Evolutionary conservation across 2,888 invertebrate genomes (phyloP), one percentile per base, ranked within the genome.

Genomic region (Ophion slaviceki): DNA sequence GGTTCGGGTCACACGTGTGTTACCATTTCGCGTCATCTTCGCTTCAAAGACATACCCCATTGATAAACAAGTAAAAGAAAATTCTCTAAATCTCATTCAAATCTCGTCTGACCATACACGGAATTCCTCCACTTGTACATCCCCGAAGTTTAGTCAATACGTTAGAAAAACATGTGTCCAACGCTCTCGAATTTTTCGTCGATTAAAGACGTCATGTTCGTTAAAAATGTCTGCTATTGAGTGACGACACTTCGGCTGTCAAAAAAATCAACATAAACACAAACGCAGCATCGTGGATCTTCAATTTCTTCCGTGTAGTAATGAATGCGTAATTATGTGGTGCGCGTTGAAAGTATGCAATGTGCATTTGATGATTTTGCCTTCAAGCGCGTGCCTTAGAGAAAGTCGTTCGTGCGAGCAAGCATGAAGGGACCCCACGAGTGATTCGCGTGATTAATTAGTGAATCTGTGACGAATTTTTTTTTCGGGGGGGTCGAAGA

Each of bases 1-100:
- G 92, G 90, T 86, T 91, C 91, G 87, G 90, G 87, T 89, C 90
- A 89, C 90, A 91, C 89, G 91, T 88, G 89, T 88, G 82, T 53
- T 53, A 86, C 74, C 77, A 80, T 86, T 88, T 87, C 80, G 77
- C 80, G 87, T 84, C 76, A 83, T 86, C 88, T 87, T 86, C 87
- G 81, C 80, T 72, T 71, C 67, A 75, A 67, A 79, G 84, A 72
- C 81, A 17, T 47, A 62, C 64, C 82, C 72, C 24, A 78, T 83
- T 82, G 85, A 81, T 64, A 81, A 80, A 72, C 36, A 78, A 57
- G 57, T 59, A 32, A 62, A 17, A 14, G 67, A 81, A 59, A 72
- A n/a, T 61, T 28, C 64, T 71, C 64, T 2, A 10, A 10, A 7
- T 61, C 78, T 70, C 67, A 11, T 14, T 53, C 4, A 14, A 53